Base-by-base conservation (phyloP, 2,797 vertebrate species). In the Jordanella pulchra region DNA sequence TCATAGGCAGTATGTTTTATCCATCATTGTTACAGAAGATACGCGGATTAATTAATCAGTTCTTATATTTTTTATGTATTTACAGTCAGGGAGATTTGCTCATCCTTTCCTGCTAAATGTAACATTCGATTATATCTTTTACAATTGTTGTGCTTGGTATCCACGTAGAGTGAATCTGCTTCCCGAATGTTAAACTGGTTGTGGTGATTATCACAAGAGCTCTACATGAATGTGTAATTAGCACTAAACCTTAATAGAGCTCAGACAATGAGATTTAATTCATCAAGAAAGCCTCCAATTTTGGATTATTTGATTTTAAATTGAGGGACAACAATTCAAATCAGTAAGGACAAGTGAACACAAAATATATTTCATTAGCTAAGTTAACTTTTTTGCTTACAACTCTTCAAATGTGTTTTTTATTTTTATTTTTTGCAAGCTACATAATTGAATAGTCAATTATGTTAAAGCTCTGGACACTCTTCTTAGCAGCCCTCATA, bases 221-320 rank as follows among this genome's bases (percentile, higher is more conserved):
- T 83, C 78, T 77, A 75, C 69, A 72, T 71, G 73, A 72, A 82
- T 72, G 86, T 77, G 71, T 82, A 70, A 44, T 32, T n/a, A 66
- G 45, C 42, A 68, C 69, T 21, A 11, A 82, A 80, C 65, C 69
- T 21, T 27, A 7, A 12, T 65, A 78, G 51, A 65, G 42, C 76
- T 76, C 55, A 63, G 67, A 79, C 72, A 76, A 66, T 86, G 35
- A 67, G 76, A 83, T 63, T 51, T 78, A 73, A 86, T 84, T 75
- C 66, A 72, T 80, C 65, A 47, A 73, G 78, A 84, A 76, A 73
- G 76, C 64, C 75, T 78, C 77, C 73, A 71, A 80, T 75, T 77
- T 64, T 69, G 74, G 67, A 72, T 72, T 66, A 63, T 83, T 79
- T 85, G 76, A 76, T 71, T 84, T 35, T 65, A 82, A 83, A 78